phyloP scores from a whole-genome alignment of 1,140 invertebrate species.

The Paracyclopina nana region DNA sequence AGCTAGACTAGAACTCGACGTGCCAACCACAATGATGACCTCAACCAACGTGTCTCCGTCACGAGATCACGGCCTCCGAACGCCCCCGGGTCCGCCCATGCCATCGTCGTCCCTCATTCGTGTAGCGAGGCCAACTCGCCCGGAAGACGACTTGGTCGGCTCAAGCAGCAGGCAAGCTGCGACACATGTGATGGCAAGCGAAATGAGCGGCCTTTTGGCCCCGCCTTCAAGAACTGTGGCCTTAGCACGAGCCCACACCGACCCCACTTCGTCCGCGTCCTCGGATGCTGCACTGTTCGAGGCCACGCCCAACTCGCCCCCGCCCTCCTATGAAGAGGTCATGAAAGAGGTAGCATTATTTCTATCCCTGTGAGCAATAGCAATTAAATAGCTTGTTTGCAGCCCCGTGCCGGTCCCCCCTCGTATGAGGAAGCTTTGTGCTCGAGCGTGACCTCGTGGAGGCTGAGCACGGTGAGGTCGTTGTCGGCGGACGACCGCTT shows the following conservation, averaged over 20 bases:
- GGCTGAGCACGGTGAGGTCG: neutral
- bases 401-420: conserved; percentile 15
- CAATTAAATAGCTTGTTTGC: neutral
- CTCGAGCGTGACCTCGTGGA: conserved; percentile 9
- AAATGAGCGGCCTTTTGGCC: neutral
- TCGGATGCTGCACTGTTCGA: neutral
- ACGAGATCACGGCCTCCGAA: conserved; percentile 7
- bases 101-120: neutral
- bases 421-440: conserved; percentile 20
- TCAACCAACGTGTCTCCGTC: neutral
- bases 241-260: conserved; percentile 3
- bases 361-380: too few relatives aligned
- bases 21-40: neutral
- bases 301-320: neutral
- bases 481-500: neutral
- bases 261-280: neutral
- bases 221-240: neutral
- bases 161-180: neutral
- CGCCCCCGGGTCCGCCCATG: conserved; percentile 1
- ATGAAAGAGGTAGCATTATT: conserved; percentile 6
- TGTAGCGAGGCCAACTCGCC: neutral
- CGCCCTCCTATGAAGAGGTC: conserved; percentile 6
- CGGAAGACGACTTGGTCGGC: neutral
- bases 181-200: neutral
- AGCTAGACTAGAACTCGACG: conserved; percentile 3